phyloP scores from a whole-genome alignment of 2,797 vertebrate species.

The Chelmon rostratus region DNA sequence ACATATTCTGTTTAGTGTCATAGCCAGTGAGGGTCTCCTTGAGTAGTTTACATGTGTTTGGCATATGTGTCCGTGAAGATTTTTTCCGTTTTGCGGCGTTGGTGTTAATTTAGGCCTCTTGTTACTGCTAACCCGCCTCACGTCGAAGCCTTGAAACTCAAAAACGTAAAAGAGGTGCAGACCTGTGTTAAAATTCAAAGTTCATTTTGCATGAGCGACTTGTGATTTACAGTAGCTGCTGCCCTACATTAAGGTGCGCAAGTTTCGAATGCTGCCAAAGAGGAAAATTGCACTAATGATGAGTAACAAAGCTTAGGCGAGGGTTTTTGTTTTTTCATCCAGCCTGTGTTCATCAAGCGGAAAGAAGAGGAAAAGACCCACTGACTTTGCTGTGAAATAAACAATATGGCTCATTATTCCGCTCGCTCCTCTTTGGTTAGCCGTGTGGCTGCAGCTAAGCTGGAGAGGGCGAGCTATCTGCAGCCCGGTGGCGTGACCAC shows the following conservation, averaged over 20 bases:
- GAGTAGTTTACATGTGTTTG: neutral
- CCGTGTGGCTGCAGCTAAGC: slow-evolving; percentile 24
- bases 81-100: neutral
- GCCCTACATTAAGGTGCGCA: neutral
- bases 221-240: neutral
- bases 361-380: neutral
- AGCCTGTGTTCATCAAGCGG: neutral
- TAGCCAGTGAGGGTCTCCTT: neutral
- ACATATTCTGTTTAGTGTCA: slow-evolving; percentile 22
- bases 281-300: neutral
- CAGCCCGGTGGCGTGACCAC: slow-evolving; percentile 54
- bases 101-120: slow-evolving; percentile 14
- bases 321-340: neutral
- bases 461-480: slow-evolving; percentile 21
- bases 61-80: slow-evolving; percentile 9
- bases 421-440: slow-evolving; percentile 14
- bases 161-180: neutral
- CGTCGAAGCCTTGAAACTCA: slow-evolving; percentile 3
- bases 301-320: neutral
- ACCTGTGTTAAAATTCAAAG: neutral
- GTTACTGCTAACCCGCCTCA: neutral
- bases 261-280: neutral
- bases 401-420: slow-evolving; percentile 10
- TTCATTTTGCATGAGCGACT: neutral
- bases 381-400: slow-evolving; percentile 18